Evolutionary conservation across 2,797 vertebrate species (phyloP).

Genomic region (Hyperoplus lanceolatus): DNA sequence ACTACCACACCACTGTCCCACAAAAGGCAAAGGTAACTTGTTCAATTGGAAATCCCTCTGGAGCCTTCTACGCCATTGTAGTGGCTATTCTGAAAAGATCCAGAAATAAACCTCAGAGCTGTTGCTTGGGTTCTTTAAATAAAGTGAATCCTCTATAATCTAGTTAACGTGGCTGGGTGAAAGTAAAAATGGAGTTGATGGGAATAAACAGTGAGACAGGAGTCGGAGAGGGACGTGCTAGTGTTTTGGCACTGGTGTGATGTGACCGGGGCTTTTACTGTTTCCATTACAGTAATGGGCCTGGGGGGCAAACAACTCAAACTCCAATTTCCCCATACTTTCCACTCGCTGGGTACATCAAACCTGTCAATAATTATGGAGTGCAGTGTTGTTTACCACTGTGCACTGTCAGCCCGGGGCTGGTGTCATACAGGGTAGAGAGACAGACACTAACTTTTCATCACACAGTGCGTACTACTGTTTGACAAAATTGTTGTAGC

Average conservation of each 20-base stretch:
- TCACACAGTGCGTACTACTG: background rate
- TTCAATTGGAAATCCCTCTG: slow-evolving; percentile 64
- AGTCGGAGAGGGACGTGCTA: slow-evolving; percentile 31
- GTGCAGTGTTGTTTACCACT: slow-evolving; percentile 76
- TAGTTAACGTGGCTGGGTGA: slow-evolving; percentile 77
- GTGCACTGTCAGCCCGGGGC: slow-evolving; percentile 61
- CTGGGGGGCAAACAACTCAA: slow-evolving; percentile 78
- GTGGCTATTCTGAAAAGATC: slow-evolving; percentile 72
- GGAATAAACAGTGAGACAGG: slow-evolving; percentile 36
- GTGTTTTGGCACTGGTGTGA: slow-evolving; percentile 58
- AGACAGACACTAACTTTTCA: slow-evolving; percentile 11
- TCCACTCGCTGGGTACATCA: slow-evolving; percentile 86
- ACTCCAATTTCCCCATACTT: slow-evolving; percentile 84
- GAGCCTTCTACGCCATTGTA: slow-evolving; percentile 34
- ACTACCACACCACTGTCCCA: slow-evolving; percentile 41
- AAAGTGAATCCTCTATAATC: slow-evolving; percentile 85
- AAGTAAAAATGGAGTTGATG: slow-evolving; percentile 54
- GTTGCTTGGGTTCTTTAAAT: slow-evolving; percentile 82
- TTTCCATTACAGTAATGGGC: slow-evolving; percentile 88
- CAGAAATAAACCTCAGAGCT: slow-evolving; percentile 75
- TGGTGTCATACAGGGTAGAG: slow-evolving; percentile 43
- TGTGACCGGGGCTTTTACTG: slow-evolving; percentile 85
- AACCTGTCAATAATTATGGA: slow-evolving; percentile 91
- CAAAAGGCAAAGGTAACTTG: slow-evolving; percentile 41
- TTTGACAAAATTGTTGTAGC: background rate